Base-by-base conservation (phyloP, 2,113 vertebrate genomes). In the Willisornis vidua region DNA sequence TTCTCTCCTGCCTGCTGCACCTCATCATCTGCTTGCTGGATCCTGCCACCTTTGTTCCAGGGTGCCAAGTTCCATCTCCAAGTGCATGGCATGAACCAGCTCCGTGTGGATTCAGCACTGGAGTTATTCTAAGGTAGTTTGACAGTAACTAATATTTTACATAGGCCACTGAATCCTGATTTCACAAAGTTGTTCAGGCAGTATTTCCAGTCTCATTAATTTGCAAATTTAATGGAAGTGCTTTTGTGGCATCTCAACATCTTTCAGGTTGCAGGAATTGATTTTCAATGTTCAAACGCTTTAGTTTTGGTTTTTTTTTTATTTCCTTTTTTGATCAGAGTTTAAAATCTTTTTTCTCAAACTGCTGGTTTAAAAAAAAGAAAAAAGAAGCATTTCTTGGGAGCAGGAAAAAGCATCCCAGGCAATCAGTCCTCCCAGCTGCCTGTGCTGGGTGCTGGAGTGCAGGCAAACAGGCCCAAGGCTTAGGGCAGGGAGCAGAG, bases 81-180 rank as follows among this genome's bases (percentile, higher is more conserved):
- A 72, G 86, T 78, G 88, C 92, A 88, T 3, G 65, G 58, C 48
- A 2, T 0, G 17, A 66, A 14, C 6, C 8, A 75, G 0, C 80
- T 90, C 94, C 76, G 14, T 2, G 85, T 90, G 92, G 90, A 90
- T 68, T 84, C 86, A 39, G 88, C 31, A 0, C 5, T 41, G 5
- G 19, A n/a, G 52, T 84, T 75, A 45, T 1, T 20, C 12, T 94
- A 72, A 93, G 80, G 23, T 3, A 35, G 7, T 90, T 92, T 94
- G 94, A 96, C 94, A 93, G 93, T 4, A 49, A 46, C 90, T 94
- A 58, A 94, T 89, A 94, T 81, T 92, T 84, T 90, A 81, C 92
- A 85, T 85, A 87, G 76, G 58, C 94, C 94, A 81, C 90, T 75
- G 94, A 88, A 20, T 81, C 73, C 71, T 17, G 23, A 57, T 90